These are phyloP conservation scores for Mystacides longicornis DNA, from an alignment of 2,888 invertebrate species.

Conservation along the genomic window DNA sequence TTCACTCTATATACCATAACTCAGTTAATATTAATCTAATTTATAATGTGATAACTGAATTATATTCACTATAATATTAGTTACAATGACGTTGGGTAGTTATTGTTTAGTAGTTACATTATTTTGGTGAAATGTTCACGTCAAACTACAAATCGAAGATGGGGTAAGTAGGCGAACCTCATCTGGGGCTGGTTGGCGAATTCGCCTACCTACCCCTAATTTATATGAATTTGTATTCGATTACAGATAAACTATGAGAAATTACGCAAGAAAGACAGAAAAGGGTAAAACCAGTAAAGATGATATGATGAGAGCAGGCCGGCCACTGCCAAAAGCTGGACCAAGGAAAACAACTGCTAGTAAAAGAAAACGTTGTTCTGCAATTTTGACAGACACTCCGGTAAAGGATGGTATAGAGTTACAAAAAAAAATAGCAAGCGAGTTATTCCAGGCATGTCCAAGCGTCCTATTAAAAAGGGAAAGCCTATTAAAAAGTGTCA, in stretches of 20 bases:
- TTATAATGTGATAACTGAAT: background rate
- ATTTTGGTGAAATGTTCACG: constrained; percentile 1
- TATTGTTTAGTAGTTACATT: background rate
- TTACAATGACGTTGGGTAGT: background rate
- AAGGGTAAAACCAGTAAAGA: constrained; percentile 2
- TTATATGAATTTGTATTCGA: background rate
- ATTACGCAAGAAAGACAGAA: background rate
- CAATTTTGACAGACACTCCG: constrained; percentile 25
- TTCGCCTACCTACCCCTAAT: constrained; percentile 2
- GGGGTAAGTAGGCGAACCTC: constrained; percentile 1
- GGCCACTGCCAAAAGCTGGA: constrained; percentile 21
- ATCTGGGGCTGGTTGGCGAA: constrained; percentile 1
- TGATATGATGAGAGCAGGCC: background rate
- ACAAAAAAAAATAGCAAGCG: constrained; percentile 11
- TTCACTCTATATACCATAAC: constrained; percentile 1
- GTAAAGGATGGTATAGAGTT: constrained; percentile 19
- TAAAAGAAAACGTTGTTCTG: constrained; percentile 20
- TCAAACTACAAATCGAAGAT: background rate
- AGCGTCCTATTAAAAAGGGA: constrained; percentile 7
- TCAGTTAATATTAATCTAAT: constrained; percentile 1
- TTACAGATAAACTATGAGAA: background rate
- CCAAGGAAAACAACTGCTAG: constrained; percentile 16
- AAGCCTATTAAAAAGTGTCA: constrained; percentile 10
- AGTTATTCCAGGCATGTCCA: constrained; percentile 4
- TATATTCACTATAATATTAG: constrained; percentile 1